Evolutionary conservation across 2,888 invertebrate genomes (phyloP).

Genomic region (Calameuta idolon): DNA sequence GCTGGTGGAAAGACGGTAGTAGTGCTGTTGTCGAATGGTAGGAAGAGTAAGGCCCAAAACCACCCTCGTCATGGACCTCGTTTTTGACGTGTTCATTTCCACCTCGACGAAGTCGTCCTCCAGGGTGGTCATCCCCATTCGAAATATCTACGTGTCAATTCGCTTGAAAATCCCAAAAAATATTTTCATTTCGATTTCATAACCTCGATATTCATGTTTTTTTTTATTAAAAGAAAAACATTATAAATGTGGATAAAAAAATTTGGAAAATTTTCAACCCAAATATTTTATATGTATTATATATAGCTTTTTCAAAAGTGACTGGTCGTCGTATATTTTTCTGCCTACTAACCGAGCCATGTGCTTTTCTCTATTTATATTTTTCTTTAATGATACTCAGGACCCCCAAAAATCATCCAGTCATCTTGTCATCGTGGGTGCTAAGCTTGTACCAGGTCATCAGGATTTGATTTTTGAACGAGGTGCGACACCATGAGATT

Average conservation of each 20-base stretch:
- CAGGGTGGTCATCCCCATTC: not conserved
- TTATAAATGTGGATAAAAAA: too few species aligned
- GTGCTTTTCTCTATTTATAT: too few species aligned
- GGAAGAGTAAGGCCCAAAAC: conserved; percentile 17
- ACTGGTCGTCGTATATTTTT: too few species aligned
- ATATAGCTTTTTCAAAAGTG: not conserved
- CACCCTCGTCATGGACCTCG: conserved; percentile 42
- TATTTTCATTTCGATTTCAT: not conserved
- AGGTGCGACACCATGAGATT: conserved; percentile 17
- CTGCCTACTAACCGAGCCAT: too few species aligned
- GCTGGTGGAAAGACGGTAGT: too few species aligned
- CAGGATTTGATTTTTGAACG: too few species aligned
- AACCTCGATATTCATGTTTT: not conserved
- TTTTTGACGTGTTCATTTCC: conserved; percentile 49
- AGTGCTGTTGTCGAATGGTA: not conserved
- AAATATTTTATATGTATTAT: not conserved
- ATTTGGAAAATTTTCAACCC: too few species aligned
- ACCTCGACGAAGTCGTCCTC: conserved; percentile 25
- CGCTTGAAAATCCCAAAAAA: not conserved
- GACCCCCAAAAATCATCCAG: too few species aligned
- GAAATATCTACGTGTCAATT: not conserved
- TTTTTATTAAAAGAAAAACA: not conserved
- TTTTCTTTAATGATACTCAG: too few species aligned
- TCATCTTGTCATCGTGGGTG: too few species aligned
- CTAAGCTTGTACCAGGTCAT: too few species aligned